phyloP scores from a whole-genome alignment of 2,797 vertebrate species.

The Gambusia yucatana region DNA sequence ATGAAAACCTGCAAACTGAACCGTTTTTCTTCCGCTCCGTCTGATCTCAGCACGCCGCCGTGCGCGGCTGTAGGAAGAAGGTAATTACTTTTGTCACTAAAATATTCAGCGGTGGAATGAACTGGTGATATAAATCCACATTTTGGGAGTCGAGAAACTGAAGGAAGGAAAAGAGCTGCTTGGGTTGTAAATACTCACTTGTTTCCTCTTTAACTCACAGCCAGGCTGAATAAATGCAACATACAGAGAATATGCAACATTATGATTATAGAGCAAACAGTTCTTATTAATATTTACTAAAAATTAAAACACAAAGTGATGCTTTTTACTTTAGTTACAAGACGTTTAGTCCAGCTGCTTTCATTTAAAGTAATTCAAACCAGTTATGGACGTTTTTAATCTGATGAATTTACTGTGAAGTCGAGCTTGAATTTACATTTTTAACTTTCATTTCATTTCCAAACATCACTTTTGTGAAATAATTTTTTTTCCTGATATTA shows the following conservation, averaged over 20 bases:
- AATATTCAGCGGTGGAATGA: neutral
- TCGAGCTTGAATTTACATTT: neutral
- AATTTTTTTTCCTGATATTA: too few relatives aligned
- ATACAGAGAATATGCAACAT: neutral
- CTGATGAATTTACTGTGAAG: constrained; percentile 18
- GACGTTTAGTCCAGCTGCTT: constrained; percentile 52
- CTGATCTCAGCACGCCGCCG: neutral
- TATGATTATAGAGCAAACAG: neutral
- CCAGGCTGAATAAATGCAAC: constrained; percentile 15
- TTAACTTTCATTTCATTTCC: too few relatives aligned
- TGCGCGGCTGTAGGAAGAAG: neutral
- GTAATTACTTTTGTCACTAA: constrained; percentile 14
- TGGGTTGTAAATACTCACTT: neutral
- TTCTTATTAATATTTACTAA: neutral
- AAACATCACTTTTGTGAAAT: too few relatives aligned
- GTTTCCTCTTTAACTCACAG: constrained; percentile 1
- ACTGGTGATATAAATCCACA: neutral
- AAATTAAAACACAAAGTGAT: neutral
- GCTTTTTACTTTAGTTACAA: constrained; percentile 38
- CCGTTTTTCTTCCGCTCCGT: neutral
- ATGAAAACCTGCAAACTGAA: neutral
- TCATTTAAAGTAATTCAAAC: constrained; percentile 23
- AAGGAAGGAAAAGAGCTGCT: neutral
- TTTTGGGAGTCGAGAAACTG: neutral
- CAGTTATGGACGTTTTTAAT: constrained; percentile 11